phyloP scores from a whole-genome alignment of 1,140 invertebrate species.

The Lasaia peninsularis region DNA sequence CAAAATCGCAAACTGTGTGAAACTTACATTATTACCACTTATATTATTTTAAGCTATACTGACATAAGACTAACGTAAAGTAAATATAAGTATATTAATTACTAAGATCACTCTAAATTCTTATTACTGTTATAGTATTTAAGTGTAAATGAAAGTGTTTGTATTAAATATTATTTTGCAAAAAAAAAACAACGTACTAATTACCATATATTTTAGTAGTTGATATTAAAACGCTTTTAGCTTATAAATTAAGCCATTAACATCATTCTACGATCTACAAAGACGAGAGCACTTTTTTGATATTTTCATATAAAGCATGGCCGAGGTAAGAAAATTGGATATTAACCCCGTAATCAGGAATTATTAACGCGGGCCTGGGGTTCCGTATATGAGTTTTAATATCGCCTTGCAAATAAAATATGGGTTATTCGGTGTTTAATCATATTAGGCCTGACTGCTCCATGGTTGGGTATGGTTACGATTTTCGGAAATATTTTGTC shows the following conservation, averaged over 20 bases:
- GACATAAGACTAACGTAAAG: no score
- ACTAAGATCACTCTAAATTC: no score
- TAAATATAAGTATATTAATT: no score
- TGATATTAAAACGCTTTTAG: background rate
- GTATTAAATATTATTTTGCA: no score
- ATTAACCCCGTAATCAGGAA: slow-evolving; percentile 12
- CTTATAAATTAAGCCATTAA: background rate
- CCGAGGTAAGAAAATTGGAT: slow-evolving; percentile 6
- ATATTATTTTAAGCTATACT: no score
- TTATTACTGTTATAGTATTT: no score
- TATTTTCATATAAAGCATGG: slow-evolving; percentile 12
- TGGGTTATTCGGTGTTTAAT: background rate
- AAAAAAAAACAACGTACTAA: no score
- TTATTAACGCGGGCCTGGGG: slow-evolving; percentile 1
- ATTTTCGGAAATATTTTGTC: background rate
- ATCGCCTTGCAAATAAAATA: slow-evolving; percentile 6
- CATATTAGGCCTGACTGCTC: background rate
- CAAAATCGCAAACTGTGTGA: no score
- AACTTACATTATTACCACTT: no score
- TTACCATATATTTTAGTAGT: no score
- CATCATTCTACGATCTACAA: background rate
- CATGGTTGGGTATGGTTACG: background rate
- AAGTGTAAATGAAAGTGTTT: no score
- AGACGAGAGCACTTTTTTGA: slow-evolving; percentile 7
- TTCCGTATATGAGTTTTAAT: slow-evolving; percentile 1